phyloP scores from a whole-genome alignment of 2,113 vertebrate species.

The Otus sunia region DNA sequence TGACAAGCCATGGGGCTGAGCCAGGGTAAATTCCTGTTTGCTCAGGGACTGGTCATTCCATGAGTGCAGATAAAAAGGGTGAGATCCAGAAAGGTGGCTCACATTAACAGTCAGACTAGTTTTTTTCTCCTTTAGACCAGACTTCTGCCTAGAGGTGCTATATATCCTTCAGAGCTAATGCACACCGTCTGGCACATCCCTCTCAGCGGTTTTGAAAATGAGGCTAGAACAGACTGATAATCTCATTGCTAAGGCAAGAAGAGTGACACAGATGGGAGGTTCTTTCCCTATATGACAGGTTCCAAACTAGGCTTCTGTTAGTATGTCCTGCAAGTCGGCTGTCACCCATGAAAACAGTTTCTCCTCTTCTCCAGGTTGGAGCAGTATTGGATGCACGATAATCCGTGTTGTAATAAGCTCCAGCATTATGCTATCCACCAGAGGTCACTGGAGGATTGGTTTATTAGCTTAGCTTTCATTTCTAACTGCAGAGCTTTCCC shows the following conservation, averaged over 20 bases:
- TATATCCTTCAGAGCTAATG: neutral
- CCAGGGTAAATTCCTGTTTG: neutral
- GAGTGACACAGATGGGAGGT: neutral
- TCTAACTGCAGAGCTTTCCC: neutral
- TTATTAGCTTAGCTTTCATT: neutral
- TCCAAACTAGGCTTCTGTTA: neutral
- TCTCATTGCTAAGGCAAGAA: neutral
- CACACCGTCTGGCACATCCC: neutral
- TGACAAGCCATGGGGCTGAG: neutral
- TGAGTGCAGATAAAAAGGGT: neutral
- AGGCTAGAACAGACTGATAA: neutral
- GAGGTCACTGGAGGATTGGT: slow-evolving; percentile 69
- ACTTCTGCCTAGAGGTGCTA: neutral
- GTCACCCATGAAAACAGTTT: neutral
- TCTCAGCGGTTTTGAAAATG: neutral
- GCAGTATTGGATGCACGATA: neutral
- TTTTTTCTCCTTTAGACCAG: neutral
- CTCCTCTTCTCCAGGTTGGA: neutral
- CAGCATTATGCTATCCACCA: slow-evolving; percentile 51
- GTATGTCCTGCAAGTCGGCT: neutral
- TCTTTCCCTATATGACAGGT: neutral
- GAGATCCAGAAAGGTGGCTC: neutral
- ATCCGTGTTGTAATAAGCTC: neutral
- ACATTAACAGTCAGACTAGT: neutral
- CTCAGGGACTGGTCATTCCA: neutral